These are phyloP conservation scores for Sebastes fasciatus DNA, from an alignment of 2,113 vertebrate species.

Conservation along the genomic window DNA sequence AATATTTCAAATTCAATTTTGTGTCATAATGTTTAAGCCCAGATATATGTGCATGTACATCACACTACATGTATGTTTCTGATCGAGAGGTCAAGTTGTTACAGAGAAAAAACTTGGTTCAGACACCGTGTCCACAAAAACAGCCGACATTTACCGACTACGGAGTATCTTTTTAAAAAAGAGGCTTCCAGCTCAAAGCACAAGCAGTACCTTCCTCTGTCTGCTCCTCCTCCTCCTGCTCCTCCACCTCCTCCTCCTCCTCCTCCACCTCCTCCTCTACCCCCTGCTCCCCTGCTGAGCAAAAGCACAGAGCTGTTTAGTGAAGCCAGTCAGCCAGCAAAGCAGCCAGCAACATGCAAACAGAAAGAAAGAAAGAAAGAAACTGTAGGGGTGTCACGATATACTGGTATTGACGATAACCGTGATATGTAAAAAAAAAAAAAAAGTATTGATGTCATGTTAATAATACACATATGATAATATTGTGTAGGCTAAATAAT, in stretches of 20 bases:
- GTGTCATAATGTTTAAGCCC: neutral
- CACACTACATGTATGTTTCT: neutral
- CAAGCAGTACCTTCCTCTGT: slow-evolving; percentile 68
- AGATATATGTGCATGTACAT: neutral
- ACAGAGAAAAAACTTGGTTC: neutral
- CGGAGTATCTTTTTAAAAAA: neutral
- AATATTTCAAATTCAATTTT: neutral
- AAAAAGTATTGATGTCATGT: too few relatives aligned
- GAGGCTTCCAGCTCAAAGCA: neutral
- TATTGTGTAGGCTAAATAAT: too few relatives aligned
- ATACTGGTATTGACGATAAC: too few relatives aligned
- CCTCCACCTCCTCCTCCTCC: slow-evolving; percentile 10
- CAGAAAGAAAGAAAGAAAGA: neutral
- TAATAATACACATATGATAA: too few relatives aligned
- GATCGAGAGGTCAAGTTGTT: neutral
- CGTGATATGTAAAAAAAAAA: too few relatives aligned
- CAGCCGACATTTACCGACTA: neutral
- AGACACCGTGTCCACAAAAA: neutral
- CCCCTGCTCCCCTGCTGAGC: slow-evolving; percentile 61
- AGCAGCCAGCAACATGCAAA: neutral
- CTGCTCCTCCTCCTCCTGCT: slow-evolving; percentile 34
- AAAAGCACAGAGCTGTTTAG: slow-evolving; percentile 49
- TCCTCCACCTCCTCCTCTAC: slow-evolving; percentile 53
- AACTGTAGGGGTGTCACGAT: too few relatives aligned
- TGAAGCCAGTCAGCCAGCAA: slow-evolving; percentile 8